A percentile compares a stretch with the other conserved stretches of the same genome.
phyloP scores from a whole-genome alignment of 2,113 vertebrate genomes.

The Xyliphius kryptos region DNA sequence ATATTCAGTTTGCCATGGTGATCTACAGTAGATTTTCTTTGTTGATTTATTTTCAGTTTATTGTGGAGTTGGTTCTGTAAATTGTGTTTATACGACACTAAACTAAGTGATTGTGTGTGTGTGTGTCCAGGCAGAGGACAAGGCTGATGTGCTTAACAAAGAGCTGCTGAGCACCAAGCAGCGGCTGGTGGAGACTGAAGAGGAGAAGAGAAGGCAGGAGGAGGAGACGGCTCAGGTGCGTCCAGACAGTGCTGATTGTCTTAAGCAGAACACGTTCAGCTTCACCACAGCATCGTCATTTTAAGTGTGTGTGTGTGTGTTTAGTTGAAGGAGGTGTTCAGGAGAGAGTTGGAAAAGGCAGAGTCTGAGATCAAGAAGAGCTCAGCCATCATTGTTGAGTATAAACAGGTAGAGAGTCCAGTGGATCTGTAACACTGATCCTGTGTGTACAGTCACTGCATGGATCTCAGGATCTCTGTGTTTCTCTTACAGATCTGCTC shows the following conservation, averaged over 20 bases:
- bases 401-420: conserved; percentile 80
- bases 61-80: too few relatives aligned
- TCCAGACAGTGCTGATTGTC: neutral
- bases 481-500: conserved; percentile 84
- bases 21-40: too few relatives aligned
- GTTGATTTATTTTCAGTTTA: neutral
- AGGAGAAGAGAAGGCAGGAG: conserved; percentile 89
- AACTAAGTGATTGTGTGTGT: neutral
- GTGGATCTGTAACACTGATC: too few relatives aligned
- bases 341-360: conserved; percentile 93
- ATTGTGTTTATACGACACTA: too few relatives aligned
- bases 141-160: conserved; percentile 93
- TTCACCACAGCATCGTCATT: too few relatives aligned
- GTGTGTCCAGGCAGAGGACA: conserved; percentile 83
- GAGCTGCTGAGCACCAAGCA: conserved; percentile 93
- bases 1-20: too few relatives aligned
- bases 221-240: conserved; percentile 91
- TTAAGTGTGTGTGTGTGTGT: neutral
- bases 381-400: conserved; percentile 93
- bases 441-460: too few relatives aligned
- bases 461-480: neutral
- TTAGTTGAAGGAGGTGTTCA: conserved; percentile 94
- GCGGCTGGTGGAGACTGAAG: conserved; percentile 89
- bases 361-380: conserved; percentile 97
- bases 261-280: too few relatives aligned